These are phyloP conservation scores for Macroglossus sobrinus DNA, from an alignment of 2,113 vertebrate species.

Conservation along the genomic window DNA sequence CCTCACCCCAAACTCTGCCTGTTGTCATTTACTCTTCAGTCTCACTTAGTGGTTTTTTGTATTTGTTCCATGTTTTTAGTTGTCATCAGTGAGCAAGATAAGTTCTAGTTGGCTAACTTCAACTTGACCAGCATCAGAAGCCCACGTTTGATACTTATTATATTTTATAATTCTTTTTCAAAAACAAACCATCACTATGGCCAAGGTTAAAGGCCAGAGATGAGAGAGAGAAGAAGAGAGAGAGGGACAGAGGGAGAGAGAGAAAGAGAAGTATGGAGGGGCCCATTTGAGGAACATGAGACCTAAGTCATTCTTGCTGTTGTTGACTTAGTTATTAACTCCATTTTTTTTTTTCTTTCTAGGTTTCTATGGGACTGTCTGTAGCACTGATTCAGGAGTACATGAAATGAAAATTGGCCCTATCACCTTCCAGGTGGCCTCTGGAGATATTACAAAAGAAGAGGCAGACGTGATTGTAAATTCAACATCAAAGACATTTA, in stretches of 20 bases:
- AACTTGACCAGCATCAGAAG: background rate
- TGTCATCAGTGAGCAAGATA: background rate
- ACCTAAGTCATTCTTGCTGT: background rate
- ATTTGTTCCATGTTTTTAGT: background rate
- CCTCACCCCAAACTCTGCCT: background rate
- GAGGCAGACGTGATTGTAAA: slow-evolving; percentile 90
- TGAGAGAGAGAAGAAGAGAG: background rate
- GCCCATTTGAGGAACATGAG: background rate
- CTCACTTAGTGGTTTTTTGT: background rate
- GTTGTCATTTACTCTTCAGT: background rate
- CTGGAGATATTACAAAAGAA: slow-evolving; percentile 91
- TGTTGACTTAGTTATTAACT: background rate
- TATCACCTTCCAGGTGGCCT: slow-evolving; percentile 82
- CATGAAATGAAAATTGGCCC: slow-evolving; percentile 86
- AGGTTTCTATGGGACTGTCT: slow-evolving; percentile 79
- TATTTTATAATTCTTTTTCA: background rate
- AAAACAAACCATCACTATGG: background rate
- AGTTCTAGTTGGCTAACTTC: background rate
- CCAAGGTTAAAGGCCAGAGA: background rate
- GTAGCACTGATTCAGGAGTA: slow-evolving; percentile 65
- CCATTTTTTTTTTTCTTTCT: background rate
- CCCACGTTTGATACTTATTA: background rate
- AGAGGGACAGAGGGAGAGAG: background rate
- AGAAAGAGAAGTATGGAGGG: background rate
- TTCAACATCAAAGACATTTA: slow-evolving; percentile 83